Evolutionary conservation across 2,888 invertebrate genomes (phyloP).

Genomic region (Macrophya alboannulata): DNA sequence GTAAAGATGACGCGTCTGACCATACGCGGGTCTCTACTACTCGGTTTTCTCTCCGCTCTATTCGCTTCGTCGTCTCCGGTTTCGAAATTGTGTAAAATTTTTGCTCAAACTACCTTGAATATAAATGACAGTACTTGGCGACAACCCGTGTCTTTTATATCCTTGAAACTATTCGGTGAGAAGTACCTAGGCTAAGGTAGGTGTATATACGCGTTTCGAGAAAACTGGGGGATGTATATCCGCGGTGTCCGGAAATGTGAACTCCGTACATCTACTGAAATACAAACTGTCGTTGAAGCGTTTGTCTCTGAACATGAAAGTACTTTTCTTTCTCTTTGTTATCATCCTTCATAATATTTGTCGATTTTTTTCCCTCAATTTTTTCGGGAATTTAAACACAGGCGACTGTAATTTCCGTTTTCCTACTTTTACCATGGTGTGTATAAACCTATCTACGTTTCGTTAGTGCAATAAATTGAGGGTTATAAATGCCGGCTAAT

Average conservation of each 20-base stretch:
- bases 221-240: conserved; percentile 19
- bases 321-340: background rate
- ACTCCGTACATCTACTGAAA: background rate
- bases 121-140: conserved; percentile 28
- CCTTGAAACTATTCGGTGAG: conserved; percentile 34
- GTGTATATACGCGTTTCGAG: conserved; percentile 1
- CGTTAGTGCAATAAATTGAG: background rate
- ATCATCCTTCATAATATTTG: too few species aligned
- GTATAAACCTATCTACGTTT: background rate
- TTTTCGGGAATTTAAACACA: too few species aligned
- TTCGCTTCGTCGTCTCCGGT: background rate
- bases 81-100: background rate
- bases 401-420: too few species aligned
- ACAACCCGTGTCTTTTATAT: conserved; percentile 15
- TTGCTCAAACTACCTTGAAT: conserved; percentile 30
- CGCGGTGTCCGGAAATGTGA: conserved; percentile 34
- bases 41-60: background rate
- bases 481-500: conserved; percentile 30
- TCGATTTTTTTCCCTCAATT: too few species aligned
- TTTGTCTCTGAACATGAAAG: background rate
- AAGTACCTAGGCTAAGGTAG: background rate
- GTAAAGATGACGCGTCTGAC: background rate
- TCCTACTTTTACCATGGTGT: too few species aligned
- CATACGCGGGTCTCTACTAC: conserved; percentile 23
- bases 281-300: background rate